Conservation (phyloP, 2,888 invertebrate species). For the Meteorus cinctellus region DNA sequence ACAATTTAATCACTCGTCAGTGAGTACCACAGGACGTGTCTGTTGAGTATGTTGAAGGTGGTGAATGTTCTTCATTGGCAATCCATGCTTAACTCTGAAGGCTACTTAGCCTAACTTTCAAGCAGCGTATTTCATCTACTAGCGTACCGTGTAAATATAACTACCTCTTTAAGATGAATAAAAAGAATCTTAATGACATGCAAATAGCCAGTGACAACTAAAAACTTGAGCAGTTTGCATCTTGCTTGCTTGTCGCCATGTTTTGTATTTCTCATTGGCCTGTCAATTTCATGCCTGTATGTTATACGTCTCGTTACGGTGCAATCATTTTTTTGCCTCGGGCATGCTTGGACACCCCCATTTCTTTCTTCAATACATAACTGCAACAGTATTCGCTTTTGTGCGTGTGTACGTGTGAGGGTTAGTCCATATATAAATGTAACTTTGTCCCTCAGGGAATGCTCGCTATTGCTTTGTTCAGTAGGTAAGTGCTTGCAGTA, state of each 20-base stretch:
- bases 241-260: background rate
- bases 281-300: slow-evolving; percentile 23
- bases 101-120: slow-evolving; percentile 12
- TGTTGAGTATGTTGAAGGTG: background rate
- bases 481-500: slow-evolving; percentile 41
- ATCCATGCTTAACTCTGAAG: slow-evolving; percentile 11
- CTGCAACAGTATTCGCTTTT: slow-evolving; percentile 12
- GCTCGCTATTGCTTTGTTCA: slow-evolving; percentile 41
- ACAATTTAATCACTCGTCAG: slow-evolving; percentile 35
- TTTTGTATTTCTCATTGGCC: slow-evolving; percentile 28
- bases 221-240: background rate
- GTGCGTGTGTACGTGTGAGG: slow-evolving; percentile 18
- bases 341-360: slow-evolving; percentile 42
- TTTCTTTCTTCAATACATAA: slow-evolving; percentile 28
- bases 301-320: slow-evolving; percentile 15
- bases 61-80: slow-evolving; percentile 16
- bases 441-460: slow-evolving; percentile 37
- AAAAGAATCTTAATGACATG: slow-evolving; percentile 37
- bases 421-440: slow-evolving; percentile 7
- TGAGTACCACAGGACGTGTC: background rate
- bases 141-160: slow-evolving; percentile 5
- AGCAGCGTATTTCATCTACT: background rate
- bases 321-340: slow-evolving; percentile 35
- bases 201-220: slow-evolving; percentile 34
- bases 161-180: slow-evolving; percentile 11